Base-by-base conservation (phyloP, 64 coral and sea anemone genomes). In the Astreopora myriophthalma region DNA sequence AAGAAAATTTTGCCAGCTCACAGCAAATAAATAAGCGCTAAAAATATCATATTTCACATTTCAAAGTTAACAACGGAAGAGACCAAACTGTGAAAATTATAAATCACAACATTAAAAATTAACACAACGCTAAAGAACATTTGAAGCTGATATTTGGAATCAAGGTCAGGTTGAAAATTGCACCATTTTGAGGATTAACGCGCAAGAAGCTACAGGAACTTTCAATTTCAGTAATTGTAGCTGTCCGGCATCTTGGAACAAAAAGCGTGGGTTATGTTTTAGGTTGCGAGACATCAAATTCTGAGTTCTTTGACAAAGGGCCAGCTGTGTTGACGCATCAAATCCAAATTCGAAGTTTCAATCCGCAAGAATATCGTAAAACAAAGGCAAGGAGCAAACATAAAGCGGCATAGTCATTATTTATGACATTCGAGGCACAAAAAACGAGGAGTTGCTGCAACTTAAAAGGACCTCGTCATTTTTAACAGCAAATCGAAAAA, bases 281-380 rank as follows among this genome's bases (percentile, higher is more conserved):
- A 44, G 11, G 40, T 44, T 44, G 42, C 42, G 11, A 46, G 11
- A 46, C 42, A 46, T 46, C 42, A 11, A 46, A 46, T 46, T 46
- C 20, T 80, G 13, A 60, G 17, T 22, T 80, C 31, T 80, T 79
- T 80, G 27, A 6, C 26, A 34, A 33, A 7, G 14, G 3, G 20
- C 65, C 79, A 83, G 79, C 79, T 83, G 79, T 83, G 57, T 83
- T 83, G 79, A 83, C 65, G 79, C 30, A 83, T 38, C 32, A 35
- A 83, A 61, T 83, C 22, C 49, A 83, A 64, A 64, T 83, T 83
- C n/a, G 52, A 31, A 28, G 19, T 83, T 62, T 57, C 32, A 63
- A 23, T 83, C 79, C 65, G 8, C 32, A 64, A 65, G 57, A 32
- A 64, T 24, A 83, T 38, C 31, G 0, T 13, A n/a, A 83, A 64